phyloP scores from a whole-genome alignment of 2,797 vertebrate genomes.

The Alauda arvensis region DNA sequence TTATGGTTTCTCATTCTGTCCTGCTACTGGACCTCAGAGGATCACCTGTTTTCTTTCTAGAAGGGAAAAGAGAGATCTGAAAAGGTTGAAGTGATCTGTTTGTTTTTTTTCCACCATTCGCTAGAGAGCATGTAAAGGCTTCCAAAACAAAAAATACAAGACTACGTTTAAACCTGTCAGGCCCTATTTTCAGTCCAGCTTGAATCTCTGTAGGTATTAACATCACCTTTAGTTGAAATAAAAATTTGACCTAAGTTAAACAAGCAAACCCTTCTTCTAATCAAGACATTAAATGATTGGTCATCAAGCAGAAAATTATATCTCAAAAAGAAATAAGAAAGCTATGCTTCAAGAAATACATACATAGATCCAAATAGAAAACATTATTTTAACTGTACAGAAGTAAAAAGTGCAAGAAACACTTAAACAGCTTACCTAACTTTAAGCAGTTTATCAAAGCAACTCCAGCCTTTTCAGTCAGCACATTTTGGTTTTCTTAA shows the following conservation, averaged over 20 bases:
- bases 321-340: background rate
- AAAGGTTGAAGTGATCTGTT: background rate
- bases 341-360: background rate
- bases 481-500: conserved; percentile 10
- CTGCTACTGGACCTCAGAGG: background rate
- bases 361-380: background rate
- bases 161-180: background rate
- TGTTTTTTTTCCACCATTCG: background rate
- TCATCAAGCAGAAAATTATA: background rate
- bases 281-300: background rate
- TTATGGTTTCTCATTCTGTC: background rate
- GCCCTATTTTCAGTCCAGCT: background rate
- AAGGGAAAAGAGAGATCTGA: background rate
- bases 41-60: background rate
- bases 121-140: background rate
- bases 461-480: conserved; percentile 26
- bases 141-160: background rate
- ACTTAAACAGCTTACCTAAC: conserved; percentile 24
- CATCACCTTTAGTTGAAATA: background rate
- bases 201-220: background rate
- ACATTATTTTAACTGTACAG: background rate
- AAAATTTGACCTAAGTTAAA: background rate
- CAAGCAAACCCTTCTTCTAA: background rate
- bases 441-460: conserved; percentile 45
- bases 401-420: background rate